Conservation (phyloP, 2,888 invertebrate genomes). For the Abrostola tripartita region DNA sequence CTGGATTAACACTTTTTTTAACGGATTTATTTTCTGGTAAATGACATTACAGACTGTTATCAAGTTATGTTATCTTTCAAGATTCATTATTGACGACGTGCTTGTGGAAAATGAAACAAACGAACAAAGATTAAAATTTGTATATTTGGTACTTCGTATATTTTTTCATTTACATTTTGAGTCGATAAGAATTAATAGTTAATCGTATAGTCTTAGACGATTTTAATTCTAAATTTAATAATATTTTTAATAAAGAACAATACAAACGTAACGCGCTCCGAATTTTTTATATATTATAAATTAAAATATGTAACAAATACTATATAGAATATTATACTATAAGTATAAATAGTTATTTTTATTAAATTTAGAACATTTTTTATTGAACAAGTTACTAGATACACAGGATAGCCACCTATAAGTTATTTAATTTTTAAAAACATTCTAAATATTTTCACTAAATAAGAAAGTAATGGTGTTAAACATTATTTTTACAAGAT, state of each 20-base stretch:
- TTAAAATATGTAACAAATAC: conserved; percentile 82
- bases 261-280: conserved; percentile 78
- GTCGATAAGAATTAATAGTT: conserved; percentile 84
- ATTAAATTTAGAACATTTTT: conserved; percentile 81
- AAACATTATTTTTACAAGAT: conserved; percentile 53
- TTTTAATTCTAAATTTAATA: conserved; percentile 67
- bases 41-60: too few species aligned
- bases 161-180: conserved; percentile 86
- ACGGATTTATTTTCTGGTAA: too few species aligned
- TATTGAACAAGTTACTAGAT: conserved; percentile 84
- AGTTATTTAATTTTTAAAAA: conserved; percentile 71
- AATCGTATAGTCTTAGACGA: conserved; percentile 81
- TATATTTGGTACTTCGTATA: conserved; percentile 89
- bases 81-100: too few species aligned
- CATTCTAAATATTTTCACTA: conserved; percentile 71
- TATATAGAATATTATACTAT: conserved; percentile 78
- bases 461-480: conserved; percentile 67
- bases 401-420: conserved; percentile 76
- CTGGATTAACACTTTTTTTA: too few species aligned
- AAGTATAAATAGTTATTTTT: conserved; percentile 73
- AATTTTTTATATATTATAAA: conserved; percentile 71
- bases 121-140: conserved; percentile 86
- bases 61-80: too few species aligned
- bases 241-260: conserved; percentile 77
- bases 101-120: too few species aligned